These are phyloP conservation scores for Holocentrus rufus DNA, from an alignment of 2,797 vertebrate species.

Conservation along the genomic window DNA sequence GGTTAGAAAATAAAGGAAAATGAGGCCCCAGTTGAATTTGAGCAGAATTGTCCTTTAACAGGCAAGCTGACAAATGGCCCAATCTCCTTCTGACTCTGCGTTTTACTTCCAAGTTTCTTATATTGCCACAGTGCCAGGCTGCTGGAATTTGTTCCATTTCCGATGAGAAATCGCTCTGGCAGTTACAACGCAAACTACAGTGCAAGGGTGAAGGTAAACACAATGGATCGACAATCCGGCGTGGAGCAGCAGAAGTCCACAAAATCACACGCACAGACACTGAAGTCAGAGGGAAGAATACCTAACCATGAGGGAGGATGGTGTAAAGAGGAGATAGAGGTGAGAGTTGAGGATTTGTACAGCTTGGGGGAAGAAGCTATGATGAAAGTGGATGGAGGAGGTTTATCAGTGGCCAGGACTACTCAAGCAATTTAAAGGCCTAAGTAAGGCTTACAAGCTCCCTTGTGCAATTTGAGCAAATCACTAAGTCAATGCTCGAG, in stretches of 20 bases:
- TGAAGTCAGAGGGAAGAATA: slow-evolving; percentile 16
- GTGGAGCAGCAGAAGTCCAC: neutral
- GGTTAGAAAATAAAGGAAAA: no score
- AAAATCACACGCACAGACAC: slow-evolving; percentile 21
- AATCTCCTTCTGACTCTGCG: no score
- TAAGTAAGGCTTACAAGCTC: slow-evolving; percentile 25
- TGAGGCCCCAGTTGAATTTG: no score
- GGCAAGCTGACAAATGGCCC: no score
- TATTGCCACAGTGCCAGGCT: slow-evolving; percentile 13
- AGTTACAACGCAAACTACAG: slow-evolving; percentile 38
- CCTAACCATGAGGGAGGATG: neutral
- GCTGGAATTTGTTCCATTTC: slow-evolving; percentile 22
- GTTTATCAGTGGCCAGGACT: neutral
- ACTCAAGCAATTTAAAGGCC: slow-evolving; percentile 33
- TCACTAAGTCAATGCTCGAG: slow-evolving; percentile 9
- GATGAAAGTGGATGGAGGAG: neutral
- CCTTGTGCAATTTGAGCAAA: slow-evolving; percentile 35
- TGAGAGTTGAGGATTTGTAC: slow-evolving; percentile 1
- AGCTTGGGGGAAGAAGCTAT: neutral
- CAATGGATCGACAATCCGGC: neutral
- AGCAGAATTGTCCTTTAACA: no score
- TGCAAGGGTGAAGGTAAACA: slow-evolving; percentile 11
- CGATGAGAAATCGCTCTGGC: slow-evolving; percentile 32
- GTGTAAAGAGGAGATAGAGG: neutral
- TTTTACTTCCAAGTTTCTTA: slow-evolving; percentile 7